phyloP scores from a whole-genome alignment of 2,888 invertebrate genomes.

The Pristionchus exspectatus region DNA sequence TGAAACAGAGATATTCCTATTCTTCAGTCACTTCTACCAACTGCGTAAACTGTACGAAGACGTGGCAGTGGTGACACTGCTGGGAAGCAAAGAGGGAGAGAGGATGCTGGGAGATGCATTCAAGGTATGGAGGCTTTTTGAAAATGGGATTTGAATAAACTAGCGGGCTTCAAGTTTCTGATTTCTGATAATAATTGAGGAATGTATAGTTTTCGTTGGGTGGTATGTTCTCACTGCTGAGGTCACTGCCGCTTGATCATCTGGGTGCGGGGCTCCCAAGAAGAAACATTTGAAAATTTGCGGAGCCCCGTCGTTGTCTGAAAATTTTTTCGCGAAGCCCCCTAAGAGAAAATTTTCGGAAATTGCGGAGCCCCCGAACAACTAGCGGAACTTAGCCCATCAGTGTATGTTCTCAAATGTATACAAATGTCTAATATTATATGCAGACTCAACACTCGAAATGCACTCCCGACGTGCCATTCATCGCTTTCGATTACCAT shows the following conservation, averaged over 20 bases:
- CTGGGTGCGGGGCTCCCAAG: too few relatives aligned
- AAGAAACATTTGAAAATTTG: too few relatives aligned
- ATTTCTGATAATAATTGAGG: background rate
- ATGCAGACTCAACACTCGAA: constrained; percentile 83
- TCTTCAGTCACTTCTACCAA: constrained; percentile 72
- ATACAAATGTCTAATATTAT: background rate
- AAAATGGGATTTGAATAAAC: background rate
- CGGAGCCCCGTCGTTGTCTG: too few relatives aligned
- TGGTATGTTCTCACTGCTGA: background rate
- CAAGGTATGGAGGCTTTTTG: constrained; percentile 81
- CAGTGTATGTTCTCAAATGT: too few relatives aligned
- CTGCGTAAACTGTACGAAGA: constrained; percentile 92
- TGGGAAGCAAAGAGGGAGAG: constrained; percentile 94
- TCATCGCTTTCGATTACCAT: constrained; percentile 89
- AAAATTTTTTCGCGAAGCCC: too few relatives aligned
- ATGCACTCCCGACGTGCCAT: constrained; percentile 85
- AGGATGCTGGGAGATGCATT: constrained; percentile 94
- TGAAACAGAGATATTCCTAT: background rate
- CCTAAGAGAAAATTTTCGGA: too few relatives aligned
- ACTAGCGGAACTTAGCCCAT: too few relatives aligned
- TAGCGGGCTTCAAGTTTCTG: constrained; percentile 20
- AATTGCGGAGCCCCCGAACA: too few relatives aligned
- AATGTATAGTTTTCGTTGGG: background rate
- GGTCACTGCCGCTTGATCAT: too few relatives aligned
- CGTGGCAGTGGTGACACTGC: constrained; percentile 94